Percentiles rank a stretch among this genome's conserved stretches.
Conservation (phyloP, 2,113 vertebrate species). For the Lamprotornis superbus region DNA sequence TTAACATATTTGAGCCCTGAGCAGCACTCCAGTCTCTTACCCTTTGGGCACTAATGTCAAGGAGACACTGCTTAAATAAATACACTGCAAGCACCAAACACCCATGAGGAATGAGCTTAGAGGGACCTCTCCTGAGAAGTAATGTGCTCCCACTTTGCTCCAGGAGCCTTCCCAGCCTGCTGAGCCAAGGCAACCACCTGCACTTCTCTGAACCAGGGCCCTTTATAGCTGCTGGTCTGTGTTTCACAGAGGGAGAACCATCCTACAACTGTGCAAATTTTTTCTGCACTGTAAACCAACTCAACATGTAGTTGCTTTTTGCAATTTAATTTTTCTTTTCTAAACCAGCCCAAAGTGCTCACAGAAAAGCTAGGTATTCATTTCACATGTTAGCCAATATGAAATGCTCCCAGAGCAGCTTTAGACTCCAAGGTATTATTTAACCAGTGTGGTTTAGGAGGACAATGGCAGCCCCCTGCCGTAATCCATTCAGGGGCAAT, state of each 20-base stretch:
- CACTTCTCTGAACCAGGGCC: background rate
- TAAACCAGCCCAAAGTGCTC: constrained; percentile 41
- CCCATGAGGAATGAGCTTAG: background rate
- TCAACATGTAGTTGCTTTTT: background rate
- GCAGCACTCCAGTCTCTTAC: constrained; percentile 1
- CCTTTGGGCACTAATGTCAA: background rate
- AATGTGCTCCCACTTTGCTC: background rate
- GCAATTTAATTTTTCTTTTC: background rate
- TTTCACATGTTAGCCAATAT: constrained; percentile 65
- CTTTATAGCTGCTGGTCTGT: background rate
- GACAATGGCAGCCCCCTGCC: constrained; percentile 76
- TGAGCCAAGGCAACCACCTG: background rate
- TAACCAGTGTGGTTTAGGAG: constrained; percentile 73
- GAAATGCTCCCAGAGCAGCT: constrained; percentile 66
- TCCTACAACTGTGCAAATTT: background rate
- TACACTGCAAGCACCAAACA: background rate
- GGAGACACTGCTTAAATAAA: constrained; percentile 37
- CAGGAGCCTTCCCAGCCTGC: background rate
- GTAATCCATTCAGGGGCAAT: constrained; percentile 84
- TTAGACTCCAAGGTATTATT: constrained; percentile 72
- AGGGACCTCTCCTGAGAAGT: background rate
- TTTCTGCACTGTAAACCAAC: background rate
- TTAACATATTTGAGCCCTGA: constrained; percentile 14
- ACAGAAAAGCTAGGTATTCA: constrained; percentile 64
- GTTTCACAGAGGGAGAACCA: background rate